Conservation (phyloP, 2,797 vertebrate species). For the Peromyscus aztecus region DNA sequence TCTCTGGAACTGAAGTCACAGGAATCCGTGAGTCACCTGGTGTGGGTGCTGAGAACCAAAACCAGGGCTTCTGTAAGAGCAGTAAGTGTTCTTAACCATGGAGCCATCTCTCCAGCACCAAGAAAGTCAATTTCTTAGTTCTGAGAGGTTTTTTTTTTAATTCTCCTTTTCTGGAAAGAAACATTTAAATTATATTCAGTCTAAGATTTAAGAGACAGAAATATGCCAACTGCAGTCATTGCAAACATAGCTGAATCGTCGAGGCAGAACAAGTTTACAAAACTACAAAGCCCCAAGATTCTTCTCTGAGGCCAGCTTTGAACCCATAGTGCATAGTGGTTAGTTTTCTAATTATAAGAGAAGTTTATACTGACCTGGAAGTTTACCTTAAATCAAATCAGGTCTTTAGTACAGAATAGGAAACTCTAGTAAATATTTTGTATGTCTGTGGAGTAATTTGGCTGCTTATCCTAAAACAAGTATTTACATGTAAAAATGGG, state of each 20-base stretch:
- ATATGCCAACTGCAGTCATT: neutral
- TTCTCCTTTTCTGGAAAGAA: slow-evolving; percentile 13
- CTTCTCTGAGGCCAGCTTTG: neutral
- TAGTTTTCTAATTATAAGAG: neutral
- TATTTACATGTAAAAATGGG: neutral
- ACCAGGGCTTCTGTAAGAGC: neutral
- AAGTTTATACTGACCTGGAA: neutral
- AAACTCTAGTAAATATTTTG: neutral
- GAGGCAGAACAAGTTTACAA: neutral
- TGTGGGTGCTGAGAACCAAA: neutral
- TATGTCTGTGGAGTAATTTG: neutral
- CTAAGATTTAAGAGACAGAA: neutral
- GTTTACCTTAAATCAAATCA: neutral
- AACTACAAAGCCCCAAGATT: neutral
- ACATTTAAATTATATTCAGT: neutral
- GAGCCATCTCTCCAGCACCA: neutral
- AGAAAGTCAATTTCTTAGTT: neutral
- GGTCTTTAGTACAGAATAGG: neutral
- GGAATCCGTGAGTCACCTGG: neutral
- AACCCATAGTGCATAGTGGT: neutral
- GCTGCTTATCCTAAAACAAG: slow-evolving; percentile 7
- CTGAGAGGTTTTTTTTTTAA: neutral
- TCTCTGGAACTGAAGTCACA: neutral
- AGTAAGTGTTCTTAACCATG: neutral
- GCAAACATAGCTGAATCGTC: neutral